A percentile compares a stretch with the other conserved stretches of the same genome.
Evolutionary conservation across 2,888 invertebrate genomes (phyloP).

Genomic region (Hesperia comma): DNA sequence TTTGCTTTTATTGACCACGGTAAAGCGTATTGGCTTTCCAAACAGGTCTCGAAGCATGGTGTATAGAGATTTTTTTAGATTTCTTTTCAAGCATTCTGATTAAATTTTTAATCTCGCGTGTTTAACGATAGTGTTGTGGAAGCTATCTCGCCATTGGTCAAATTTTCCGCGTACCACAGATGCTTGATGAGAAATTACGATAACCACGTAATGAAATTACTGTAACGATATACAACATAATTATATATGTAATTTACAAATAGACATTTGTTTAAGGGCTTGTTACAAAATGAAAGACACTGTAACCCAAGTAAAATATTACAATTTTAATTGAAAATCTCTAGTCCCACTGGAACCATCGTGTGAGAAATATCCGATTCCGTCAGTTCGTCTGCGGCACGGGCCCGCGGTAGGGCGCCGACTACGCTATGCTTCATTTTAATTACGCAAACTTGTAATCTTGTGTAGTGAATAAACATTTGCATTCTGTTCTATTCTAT

Average conservation of each 20-base stretch:
- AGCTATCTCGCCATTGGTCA: slow-evolving; percentile 47
- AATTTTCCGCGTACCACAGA: slow-evolving; percentile 61
- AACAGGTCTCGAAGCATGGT: slow-evolving; percentile 78
- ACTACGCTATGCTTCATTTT: slow-evolving; percentile 77
- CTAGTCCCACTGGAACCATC: slow-evolving; percentile 87
- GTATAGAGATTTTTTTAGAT: slow-evolving; percentile 81
- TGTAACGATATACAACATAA: slow-evolving; percentile 82
- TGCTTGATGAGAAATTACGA: slow-evolving; percentile 78
- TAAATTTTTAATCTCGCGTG: slow-evolving; percentile 44
- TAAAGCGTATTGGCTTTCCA: slow-evolving; percentile 74
- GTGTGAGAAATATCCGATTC: slow-evolving; percentile 71
- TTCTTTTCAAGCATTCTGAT: slow-evolving; percentile 79
- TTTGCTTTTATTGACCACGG: slow-evolving; percentile 74
- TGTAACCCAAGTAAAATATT: slow-evolving; percentile 85
- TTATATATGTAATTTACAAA: slow-evolving; percentile 75
- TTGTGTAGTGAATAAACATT: slow-evolving; percentile 79
- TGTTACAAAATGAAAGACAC: slow-evolving; percentile 84
- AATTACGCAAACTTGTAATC: slow-evolving; percentile 77
- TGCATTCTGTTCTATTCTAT: slow-evolving; percentile 80
- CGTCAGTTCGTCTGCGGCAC: slow-evolving; percentile 51
- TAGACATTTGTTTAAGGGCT: slow-evolving; percentile 86
- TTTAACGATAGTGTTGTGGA: slow-evolving; percentile 41
- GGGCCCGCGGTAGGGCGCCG: slow-evolving; percentile 44
- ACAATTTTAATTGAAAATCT: slow-evolving; percentile 86
- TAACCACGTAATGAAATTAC: slow-evolving; percentile 84